Evolutionary conservation across 2,113 vertebrate species (phyloP), one percentile per base, ranked within the genome.

Genomic region (Rhea pennata): DNA sequence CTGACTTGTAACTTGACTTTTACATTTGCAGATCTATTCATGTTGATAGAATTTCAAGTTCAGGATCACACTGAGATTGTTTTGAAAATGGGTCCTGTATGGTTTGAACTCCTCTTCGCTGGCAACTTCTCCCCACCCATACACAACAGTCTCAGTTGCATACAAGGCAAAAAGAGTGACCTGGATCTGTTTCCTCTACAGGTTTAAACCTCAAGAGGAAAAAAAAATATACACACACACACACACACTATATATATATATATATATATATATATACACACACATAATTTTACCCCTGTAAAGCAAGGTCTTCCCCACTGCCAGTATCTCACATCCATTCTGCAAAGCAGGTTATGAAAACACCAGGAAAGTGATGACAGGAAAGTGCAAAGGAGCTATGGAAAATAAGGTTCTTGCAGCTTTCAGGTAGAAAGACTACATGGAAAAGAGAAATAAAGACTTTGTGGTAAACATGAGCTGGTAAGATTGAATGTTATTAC

Each of bases 401-500:
- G n/a, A 8, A 48, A 58, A 58, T 2, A 46, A 65, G 80, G 23
- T 54, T 42, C 36, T 88, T 46, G 0, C 12, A 48, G 20, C 24
- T 89, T 91, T 70, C 39, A 33, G 2, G 4, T 39, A 59, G 39
- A 53, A 88, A 87, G 48, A 6, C 24, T 71, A 22, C 29, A 72
- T 69, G 26, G 33, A 79, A 94, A 91, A 92, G 15, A 78, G 66
- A 88, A 90, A 88, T 22, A 17, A 67, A 79, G 59, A 79, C 84
- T 91, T 77, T 3, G 22, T 21, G 26, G 67, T 59, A 73, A 87
- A 66, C 48, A 74, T 0, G 12, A 44, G 77, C 46, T 96, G 88
- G 77, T 85, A 62, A 91, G 94, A 93, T 70, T 79, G 87, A 87
- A 62, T 92, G 87, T 79, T 82, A 71, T 92, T 94, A 96, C 29